phyloP scores from a whole-genome alignment of 2,888 invertebrate genomes.

The Cyaniris semiargus region DNA sequence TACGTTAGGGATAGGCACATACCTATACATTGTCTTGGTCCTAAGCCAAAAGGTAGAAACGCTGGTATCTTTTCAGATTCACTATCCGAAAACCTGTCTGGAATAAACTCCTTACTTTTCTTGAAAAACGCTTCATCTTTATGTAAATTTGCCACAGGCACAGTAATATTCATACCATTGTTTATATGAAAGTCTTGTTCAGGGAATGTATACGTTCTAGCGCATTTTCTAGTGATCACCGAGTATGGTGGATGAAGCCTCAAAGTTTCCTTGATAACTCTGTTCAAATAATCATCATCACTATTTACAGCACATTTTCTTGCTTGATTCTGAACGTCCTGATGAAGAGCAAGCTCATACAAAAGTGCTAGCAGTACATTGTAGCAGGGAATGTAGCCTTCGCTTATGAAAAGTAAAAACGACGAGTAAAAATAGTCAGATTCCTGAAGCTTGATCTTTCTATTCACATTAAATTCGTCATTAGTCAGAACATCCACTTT shows the following conservation, averaged over 20 bases:
- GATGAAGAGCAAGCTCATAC: constrained; percentile 61
- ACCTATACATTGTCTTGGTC: constrained; percentile 73
- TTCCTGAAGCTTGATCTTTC: constrained; percentile 46
- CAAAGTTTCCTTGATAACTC: constrained; percentile 65
- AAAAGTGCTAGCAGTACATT: constrained; percentile 60
- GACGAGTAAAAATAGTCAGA: constrained; percentile 59
- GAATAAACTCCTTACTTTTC: constrained; percentile 59
- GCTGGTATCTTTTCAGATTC: constrained; percentile 53
- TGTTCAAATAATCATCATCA: constrained; percentile 58
- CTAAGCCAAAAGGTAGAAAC: constrained; percentile 69
- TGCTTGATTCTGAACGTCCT: constrained; percentile 56
- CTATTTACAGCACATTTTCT: constrained; percentile 50
- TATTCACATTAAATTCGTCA: constrained; percentile 52
- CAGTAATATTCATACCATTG: constrained; percentile 60
- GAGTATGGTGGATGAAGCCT: constrained; percentile 69
- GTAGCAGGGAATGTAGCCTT: constrained; percentile 67
- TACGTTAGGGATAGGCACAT: constrained; percentile 44
- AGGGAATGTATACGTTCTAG: constrained; percentile 60
- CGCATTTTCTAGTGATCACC: constrained; percentile 63
- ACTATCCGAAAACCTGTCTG: constrained; percentile 62
- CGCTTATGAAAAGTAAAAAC: constrained; percentile 61
- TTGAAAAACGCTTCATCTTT: constrained; percentile 59
- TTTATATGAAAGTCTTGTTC: constrained; percentile 62
- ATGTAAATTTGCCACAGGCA: constrained; percentile 67
- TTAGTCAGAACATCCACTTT: constrained; percentile 54